These are phyloP conservation scores for Capromys pilorides DNA, from an alignment of 2,797 vertebrate genomes.

Conservation along the genomic window DNA sequence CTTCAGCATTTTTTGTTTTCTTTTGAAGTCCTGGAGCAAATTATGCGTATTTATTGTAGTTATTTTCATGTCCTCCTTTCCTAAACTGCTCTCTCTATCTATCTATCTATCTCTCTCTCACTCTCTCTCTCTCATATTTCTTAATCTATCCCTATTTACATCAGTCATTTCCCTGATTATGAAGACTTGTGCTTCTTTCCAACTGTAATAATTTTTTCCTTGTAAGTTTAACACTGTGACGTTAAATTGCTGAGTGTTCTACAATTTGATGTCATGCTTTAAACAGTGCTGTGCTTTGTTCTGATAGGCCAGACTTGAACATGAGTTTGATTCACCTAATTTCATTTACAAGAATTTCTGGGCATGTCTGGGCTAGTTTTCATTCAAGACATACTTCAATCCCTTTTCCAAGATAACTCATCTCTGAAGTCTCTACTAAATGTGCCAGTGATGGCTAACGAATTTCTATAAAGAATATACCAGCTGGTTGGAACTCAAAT, in stretches of 20 bases:
- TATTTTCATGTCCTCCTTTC: slow-evolving; percentile 17
- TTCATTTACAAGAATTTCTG: neutral
- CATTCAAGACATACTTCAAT: neutral
- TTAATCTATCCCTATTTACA: neutral
- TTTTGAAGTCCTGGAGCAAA: neutral
- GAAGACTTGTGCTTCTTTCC: neutral
- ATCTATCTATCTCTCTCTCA: too few species aligned
- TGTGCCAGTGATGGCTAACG: neutral
- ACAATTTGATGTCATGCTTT: neutral
- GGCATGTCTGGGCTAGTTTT: neutral
- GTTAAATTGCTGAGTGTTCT: neutral
- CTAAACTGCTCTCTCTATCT: neutral
- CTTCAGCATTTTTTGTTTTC: neutral
- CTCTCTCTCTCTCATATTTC: neutral
- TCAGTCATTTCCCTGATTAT: neutral
- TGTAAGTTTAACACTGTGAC: neutral
- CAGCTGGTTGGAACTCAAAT: neutral
- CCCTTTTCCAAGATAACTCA: neutral
- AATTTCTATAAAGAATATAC: neutral
- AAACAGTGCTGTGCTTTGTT: neutral
- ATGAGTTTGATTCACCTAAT: neutral
- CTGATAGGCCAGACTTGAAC: neutral
- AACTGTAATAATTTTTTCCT: neutral
- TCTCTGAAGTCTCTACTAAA: neutral
- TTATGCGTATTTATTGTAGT: neutral